Conservation (phyloP, 2,797 vertebrate species). For the Myotis myotis region DNA sequence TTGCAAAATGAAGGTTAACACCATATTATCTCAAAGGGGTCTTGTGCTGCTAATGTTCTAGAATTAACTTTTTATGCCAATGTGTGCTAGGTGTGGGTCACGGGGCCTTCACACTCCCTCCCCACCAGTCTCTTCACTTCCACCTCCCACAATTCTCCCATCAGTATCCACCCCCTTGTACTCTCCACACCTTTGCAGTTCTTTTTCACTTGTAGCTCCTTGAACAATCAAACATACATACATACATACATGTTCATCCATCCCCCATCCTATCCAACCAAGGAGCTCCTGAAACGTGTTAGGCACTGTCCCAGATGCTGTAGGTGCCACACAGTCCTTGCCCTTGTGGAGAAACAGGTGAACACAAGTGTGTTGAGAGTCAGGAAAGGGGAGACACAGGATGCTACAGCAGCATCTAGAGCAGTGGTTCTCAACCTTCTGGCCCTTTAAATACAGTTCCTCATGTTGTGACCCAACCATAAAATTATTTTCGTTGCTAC, state of each 20-base stretch:
- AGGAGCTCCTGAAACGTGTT: neutral
- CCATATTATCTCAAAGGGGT: neutral
- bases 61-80: neutral
- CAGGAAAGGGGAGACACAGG: neutral
- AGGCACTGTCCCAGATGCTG: neutral
- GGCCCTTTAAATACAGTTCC: no score
- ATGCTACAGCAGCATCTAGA: neutral
- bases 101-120: neutral
- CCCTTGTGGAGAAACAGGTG: neutral
- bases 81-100: neutral
- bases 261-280: neutral
- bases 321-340: neutral
- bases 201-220: constrained; percentile 6
- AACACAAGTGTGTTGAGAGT: neutral
- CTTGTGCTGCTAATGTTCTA: neutral
- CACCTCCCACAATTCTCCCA: neutral
- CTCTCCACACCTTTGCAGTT: neutral
- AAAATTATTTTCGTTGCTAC: no score
- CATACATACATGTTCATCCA: neutral
- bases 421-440: neutral
- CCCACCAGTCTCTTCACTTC: neutral
- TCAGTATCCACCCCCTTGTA: neutral
- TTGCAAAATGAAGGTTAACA: neutral
- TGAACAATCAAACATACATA: neutral
- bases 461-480: no score